Base-by-base conservation (phyloP, 2,888 invertebrate genomes). In the Lasioglossum malachurum region DNA sequence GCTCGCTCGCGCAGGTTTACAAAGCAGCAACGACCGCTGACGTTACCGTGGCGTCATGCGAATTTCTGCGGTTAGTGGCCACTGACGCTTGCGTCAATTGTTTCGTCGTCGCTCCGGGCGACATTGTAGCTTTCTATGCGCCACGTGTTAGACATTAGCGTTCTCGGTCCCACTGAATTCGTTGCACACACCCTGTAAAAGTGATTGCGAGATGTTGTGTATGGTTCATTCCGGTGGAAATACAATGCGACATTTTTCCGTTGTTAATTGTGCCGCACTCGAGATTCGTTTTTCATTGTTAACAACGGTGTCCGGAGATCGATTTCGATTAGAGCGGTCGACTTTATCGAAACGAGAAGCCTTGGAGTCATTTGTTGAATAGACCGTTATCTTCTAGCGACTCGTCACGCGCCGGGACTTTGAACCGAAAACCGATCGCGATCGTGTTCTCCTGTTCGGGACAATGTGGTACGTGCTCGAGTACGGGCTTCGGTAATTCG, bases 381-480 rank as follows among this genome's bases (percentile, higher is more conserved):
- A 71, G 75, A 84, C 69, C 67, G 80, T 84, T 86, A 84, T 86
- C 86, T 77, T 14, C 53, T 44, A 60, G 60, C 73, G 38, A 46
- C 77, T 72, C 60, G 77, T 85, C 78, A 80, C 86, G 77, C 80
- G 64, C 35, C 75, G 60, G 85, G 75, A 86, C 85, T 85, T 86
- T 85, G 80, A 75, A 78, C 80, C 53, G 78, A 75, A 85, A 80
- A 46, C 60, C 73, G 64, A 64, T 57, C 31, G 41, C 72, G 57
- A 31, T 35, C 31, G 35, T 27, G n/a, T 41, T 31, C 57, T 19
- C 27, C 27, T 3, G 14, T 41, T 8, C 44, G 8, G 35, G 31
- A 57, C 27, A 31, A 57, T 71, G 19, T 23, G 67, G 16, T 46
- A 67, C 75, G 71, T 77, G 82, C 44, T 38, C n/a, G 16, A 12